Base-by-base conservation (phyloP, 2,888 invertebrate genomes). In the Hydriomena furcata region DNA sequence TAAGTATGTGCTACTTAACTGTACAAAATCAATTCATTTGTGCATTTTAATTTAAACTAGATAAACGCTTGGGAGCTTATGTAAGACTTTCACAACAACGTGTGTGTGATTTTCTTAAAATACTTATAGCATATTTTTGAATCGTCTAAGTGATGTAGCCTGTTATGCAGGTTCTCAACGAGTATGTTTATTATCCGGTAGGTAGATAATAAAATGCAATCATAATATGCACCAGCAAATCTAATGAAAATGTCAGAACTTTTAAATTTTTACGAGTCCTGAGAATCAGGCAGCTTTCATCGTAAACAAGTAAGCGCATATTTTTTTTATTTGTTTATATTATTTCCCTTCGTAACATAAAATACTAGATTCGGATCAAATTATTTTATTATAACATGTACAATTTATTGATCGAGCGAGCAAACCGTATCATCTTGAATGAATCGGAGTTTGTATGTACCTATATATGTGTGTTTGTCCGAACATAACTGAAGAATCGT, bases 1-100 rank as follows among this genome's bases (percentile, higher is more conserved):
- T 40, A 42, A 21, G 27, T 34, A 37, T 7, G 7, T 20, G 12
- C 37, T 3, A 37, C 27, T 32, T 52, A 58, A 55, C 60, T 56
- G 58, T 60, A 46, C 32, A 54, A 53, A 52, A 52, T 48, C 45
- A 47, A 30, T 45, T 30, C 11, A 44, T 44, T 23, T 21, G 12
- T 27, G 0, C n/a, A 12, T n/a, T 28, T 35, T 17, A 25, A 43
- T n/a, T 32, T 20, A n/a, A 13, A 21, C 35, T 21, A 31, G 25
- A 35, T 35, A 35, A 20, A 43, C 25, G 25, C 24, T 32, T 31
- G 17, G 10, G 1, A 13, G 25, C n/a, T 13, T 34, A 24, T n/a
- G 5, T 37, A 11, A 8, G 8, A 3, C 21, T 31, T 7, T 13
- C 2, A 2, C 17, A 3, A 17, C 17, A 3, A 17, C 2, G 4